These are phyloP conservation scores for Diarsia mendica DNA, from an alignment of 2,888 invertebrate species.

Conservation along the genomic window DNA sequence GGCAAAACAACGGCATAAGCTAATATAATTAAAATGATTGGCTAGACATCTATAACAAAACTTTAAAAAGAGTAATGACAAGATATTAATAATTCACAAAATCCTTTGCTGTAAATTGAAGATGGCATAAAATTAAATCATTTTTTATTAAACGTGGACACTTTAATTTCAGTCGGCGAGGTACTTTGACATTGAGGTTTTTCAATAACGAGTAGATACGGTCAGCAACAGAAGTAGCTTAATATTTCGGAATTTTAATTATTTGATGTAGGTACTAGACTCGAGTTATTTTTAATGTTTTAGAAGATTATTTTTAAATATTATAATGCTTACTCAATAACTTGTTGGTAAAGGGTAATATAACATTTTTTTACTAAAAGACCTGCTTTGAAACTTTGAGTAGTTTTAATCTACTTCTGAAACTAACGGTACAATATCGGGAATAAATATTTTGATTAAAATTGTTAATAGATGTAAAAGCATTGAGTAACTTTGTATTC, in stretches of 20 bases:
- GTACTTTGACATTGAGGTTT: slow-evolving; percentile 32
- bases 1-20: not conserved
- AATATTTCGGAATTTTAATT: too few relatives aligned
- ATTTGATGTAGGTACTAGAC: too few relatives aligned
- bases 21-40: not conserved
- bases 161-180: slow-evolving; percentile 31
- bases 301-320: too few relatives aligned
- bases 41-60: slow-evolving; percentile 12
- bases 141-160: slow-evolving; percentile 30
- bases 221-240: too few relatives aligned
- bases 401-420: too few relatives aligned
- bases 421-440: not conserved
- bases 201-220: not conserved
- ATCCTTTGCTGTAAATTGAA: slow-evolving; percentile 35
- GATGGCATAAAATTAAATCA: slow-evolving; percentile 19
- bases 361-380: too few relatives aligned
- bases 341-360: too few relatives aligned
- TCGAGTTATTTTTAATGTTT: too few relatives aligned
- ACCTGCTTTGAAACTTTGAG: too few relatives aligned
- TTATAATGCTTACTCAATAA: too few relatives aligned
- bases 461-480: not conserved
- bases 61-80: slow-evolving; percentile 26
- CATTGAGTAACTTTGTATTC: not conserved
- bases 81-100: slow-evolving; percentile 35
- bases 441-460: slow-evolving; percentile 26